A percentile compares a stretch with the other conserved stretches of the same genome.
Conservation (phyloP, 2,888 invertebrate species). For the Heliconius charithonia region DNA sequence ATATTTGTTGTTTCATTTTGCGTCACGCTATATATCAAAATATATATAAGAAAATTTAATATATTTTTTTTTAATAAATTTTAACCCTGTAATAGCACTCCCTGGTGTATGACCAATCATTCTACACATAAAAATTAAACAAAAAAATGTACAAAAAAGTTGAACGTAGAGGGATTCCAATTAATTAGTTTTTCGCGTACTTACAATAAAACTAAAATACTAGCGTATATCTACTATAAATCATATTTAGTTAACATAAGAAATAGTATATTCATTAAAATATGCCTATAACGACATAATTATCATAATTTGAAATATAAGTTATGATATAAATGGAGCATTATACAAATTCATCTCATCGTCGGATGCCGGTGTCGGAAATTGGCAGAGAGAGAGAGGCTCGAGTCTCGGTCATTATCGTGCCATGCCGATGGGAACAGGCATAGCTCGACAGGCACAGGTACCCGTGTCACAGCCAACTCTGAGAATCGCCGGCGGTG, state of each 20-base stretch:
- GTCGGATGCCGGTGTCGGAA: constrained; percentile 49
- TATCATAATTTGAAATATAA: constrained; percentile 39
- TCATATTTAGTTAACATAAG: neutral
- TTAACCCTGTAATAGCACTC: too few relatives aligned
- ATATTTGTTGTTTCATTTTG: neutral
- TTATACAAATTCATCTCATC: constrained; percentile 42
- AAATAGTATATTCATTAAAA: neutral
- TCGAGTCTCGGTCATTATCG: constrained; percentile 57
- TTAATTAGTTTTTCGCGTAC: neutral
- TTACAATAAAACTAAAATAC: neutral
- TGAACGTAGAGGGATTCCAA: too few relatives aligned
- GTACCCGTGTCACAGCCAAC: constrained; percentile 43
- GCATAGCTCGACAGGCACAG: constrained; percentile 41
- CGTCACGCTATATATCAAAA: too few relatives aligned
- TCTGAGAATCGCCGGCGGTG: constrained; percentile 76
- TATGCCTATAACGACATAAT: constrained; percentile 10
- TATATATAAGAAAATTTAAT: too few relatives aligned
- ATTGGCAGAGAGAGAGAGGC: constrained; percentile 45
- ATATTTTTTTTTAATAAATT: too few relatives aligned
- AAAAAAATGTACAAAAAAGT: too few relatives aligned
- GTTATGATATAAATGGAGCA: constrained; percentile 39
- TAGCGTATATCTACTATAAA: too few relatives aligned
- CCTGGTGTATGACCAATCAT: neutral
- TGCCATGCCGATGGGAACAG: constrained; percentile 56
- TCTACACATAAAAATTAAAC: neutral